phyloP scores from a whole-genome alignment of 2,797 vertebrate species.

The Rhinogobio ventralis region DNA sequence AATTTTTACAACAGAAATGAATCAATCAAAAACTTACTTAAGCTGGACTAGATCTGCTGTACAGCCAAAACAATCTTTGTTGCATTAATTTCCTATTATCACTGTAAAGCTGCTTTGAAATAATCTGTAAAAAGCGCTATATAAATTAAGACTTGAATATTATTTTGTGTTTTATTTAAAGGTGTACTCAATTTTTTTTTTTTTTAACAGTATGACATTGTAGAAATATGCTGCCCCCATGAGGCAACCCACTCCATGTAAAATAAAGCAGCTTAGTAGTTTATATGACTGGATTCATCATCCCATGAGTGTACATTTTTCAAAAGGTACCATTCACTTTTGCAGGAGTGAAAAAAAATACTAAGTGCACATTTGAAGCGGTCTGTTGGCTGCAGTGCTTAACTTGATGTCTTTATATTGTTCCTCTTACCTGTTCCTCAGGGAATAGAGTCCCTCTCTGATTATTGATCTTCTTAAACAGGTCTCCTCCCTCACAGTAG shows the following conservation, averaged over 20 bases:
- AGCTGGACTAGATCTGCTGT: no score
- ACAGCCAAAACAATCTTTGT: no score
- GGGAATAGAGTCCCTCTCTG: slow-evolving; percentile 92
- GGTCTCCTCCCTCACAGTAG: slow-evolving; percentile 97
- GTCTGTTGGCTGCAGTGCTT: not conserved
- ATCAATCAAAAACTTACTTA: no score
- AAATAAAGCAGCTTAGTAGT: not conserved
- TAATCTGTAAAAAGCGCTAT: no score
- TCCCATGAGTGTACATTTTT: not conserved
- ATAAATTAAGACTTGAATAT: not conserved
- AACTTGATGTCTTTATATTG: not conserved
- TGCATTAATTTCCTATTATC: no score
- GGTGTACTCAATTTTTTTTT: not conserved
- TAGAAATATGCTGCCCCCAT: not conserved
- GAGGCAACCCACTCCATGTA: not conserved
- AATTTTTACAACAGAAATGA: no score
- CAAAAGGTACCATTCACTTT: not conserved
- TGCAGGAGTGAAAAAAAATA: no score
- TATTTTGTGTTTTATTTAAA: not conserved
- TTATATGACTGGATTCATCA: not conserved
- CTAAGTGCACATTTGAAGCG: not conserved
- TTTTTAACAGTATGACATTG: not conserved
- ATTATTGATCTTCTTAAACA: slow-evolving; percentile 97
- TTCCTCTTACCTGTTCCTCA: slow-evolving; percentile 88
- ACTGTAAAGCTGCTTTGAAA: no score